Conservation (phyloP, 2,888 invertebrate species). For the Synanthedon andrenaeformis region DNA sequence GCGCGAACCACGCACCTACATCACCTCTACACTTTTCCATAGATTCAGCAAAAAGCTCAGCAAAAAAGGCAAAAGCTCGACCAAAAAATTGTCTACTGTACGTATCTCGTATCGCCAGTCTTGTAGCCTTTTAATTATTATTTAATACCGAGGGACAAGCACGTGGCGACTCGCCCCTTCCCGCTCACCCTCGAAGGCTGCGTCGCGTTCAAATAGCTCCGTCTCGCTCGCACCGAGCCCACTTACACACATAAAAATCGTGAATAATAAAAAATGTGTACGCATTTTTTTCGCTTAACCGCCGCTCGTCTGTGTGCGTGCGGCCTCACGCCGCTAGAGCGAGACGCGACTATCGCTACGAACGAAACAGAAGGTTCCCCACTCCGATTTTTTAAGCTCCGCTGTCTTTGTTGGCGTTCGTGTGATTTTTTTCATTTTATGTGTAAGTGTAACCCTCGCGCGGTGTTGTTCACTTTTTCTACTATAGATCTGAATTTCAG, state of each 20-base stretch:
- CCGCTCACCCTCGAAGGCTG: constrained; percentile 23
- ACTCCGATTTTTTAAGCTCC: constrained; percentile 68
- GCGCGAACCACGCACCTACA: constrained; percentile 16
- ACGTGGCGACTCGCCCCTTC: constrained; percentile 59
- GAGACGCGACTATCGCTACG: constrained; percentile 34
- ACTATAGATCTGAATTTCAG: constrained; percentile 72
- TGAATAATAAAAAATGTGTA: constrained; percentile 72
- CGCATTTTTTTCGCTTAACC: constrained; percentile 71
- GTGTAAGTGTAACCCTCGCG: constrained; percentile 70
- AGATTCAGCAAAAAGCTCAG: constrained; percentile 56
- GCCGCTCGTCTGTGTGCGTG: constrained; percentile 50
- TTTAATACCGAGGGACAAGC: constrained; percentile 69
- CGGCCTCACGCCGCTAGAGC: constrained; percentile 55
- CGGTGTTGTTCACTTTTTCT: constrained; percentile 72
- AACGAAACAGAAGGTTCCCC: constrained; percentile 42
- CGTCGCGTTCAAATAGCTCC: constrained; percentile 23
- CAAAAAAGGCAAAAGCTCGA: constrained; percentile 63
- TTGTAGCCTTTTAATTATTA: constrained; percentile 72
- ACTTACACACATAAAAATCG: constrained; percentile 71
- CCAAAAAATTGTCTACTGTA: constrained; percentile 69
- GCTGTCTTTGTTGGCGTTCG: constrained; percentile 53
- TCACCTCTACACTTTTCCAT: constrained; percentile 42
- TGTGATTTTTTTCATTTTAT: constrained; percentile 70
- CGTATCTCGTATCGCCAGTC: constrained; percentile 57
- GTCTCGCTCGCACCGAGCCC: constrained; percentile 56